phyloP scores from a whole-genome alignment of 30 jellyfish, hydroid and myxozoan genomes.

The Hydractinia echinata region DNA sequence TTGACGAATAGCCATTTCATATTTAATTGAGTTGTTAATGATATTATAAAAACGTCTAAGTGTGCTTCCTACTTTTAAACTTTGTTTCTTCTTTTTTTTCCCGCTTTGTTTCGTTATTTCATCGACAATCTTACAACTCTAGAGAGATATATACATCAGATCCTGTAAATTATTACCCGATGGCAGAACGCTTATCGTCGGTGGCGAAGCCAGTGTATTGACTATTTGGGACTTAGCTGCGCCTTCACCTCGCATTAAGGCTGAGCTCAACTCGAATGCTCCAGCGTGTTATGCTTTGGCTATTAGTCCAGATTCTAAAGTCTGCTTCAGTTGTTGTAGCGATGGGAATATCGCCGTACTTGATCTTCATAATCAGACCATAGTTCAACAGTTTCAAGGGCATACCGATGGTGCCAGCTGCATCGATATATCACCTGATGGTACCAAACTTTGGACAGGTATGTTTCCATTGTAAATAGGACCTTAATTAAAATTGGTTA shows the following conservation, averaged over 20 bases:
- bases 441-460: conserved; percentile 99
- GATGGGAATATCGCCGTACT: conserved; percentile 98
- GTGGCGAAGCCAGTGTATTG: conserved; percentile 96
- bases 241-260: conserved; percentile 85
- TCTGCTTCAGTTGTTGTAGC: conserved; percentile 96
- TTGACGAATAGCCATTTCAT: no score
- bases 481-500: no score
- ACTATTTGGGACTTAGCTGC: conserved; percentile 97
- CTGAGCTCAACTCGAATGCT: conserved; percentile 91
- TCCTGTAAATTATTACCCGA: conserved; percentile 95
- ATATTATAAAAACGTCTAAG: not conserved
- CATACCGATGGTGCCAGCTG: conserved; percentile 99
- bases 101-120: not conserved
- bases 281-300: conserved; percentile 99
- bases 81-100: no score
- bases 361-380: conserved; percentile 89
- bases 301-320: conserved; percentile 94
- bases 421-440: conserved; percentile 97
- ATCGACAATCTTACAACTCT: not conserved
- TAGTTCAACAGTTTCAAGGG: conserved; percentile 95
- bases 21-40: no score
- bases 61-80: not conserved
- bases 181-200: conserved; percentile 91
- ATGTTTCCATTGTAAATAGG: not conserved
- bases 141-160: conserved; percentile 95